Conservation (phyloP, 30 jellyfish, hydroid and myxozoan genomes). For the Mastigias papua region DNA sequence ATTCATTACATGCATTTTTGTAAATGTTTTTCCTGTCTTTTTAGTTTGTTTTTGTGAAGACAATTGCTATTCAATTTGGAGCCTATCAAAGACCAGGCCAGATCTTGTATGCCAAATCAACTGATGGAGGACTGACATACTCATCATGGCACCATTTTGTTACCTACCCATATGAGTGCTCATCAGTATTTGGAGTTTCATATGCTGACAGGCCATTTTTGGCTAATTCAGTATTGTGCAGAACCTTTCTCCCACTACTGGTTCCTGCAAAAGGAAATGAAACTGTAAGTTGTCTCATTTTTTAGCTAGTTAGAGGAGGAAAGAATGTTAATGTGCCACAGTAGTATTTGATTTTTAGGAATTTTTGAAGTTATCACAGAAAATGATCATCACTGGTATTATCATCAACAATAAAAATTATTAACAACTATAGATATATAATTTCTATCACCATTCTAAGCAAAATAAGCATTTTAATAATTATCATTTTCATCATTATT, state of each 20-base stretch:
- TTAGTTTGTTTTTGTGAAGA: conserved; percentile 57
- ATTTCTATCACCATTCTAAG: background rate
- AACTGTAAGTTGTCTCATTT: background rate
- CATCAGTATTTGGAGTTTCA: conserved; percentile 51
- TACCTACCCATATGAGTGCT: conserved; percentile 66
- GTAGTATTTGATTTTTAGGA: no score
- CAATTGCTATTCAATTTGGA: conserved; percentile 63
- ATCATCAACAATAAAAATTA: no score
- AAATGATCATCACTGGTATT: no score
- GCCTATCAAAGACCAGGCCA: conserved; percentile 91
- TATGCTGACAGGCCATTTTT: conserved; percentile 62
- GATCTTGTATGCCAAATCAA: conserved; percentile 57
- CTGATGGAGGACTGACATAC: conserved; percentile 78
- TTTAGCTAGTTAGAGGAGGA: background rate
- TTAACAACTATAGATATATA: no score
- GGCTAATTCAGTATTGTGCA: conserved; percentile 73
- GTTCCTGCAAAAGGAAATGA: conserved; percentile 65
- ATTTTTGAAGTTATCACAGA: no score
- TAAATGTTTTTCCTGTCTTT: background rate
- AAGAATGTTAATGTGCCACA: no score
- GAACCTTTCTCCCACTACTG: conserved; percentile 17
- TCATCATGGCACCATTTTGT: conserved; percentile 85
- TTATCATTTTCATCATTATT: background rate
- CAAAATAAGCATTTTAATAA: background rate
- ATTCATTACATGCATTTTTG: background rate